phyloP scores from a whole-genome alignment of 1,140 invertebrate species.

The Macrostomum lignano region DNA sequence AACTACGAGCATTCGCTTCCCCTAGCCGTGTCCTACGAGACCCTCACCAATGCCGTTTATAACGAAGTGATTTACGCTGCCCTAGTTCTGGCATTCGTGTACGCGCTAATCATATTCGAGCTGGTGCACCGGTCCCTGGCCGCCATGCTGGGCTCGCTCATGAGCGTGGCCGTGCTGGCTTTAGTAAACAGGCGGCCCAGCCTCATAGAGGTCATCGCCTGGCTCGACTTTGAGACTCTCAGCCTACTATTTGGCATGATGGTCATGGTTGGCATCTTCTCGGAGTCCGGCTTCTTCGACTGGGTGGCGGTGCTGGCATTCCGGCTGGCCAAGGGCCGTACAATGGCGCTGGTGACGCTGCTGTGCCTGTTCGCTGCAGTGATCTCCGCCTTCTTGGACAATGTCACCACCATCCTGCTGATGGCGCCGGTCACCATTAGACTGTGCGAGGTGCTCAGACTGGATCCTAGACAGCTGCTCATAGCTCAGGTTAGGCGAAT shows the following conservation, averaged over 20 bases:
- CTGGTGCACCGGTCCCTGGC: constrained; percentile 43
- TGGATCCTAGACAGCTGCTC: constrained; percentile 40
- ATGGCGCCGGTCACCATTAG: constrained; percentile 63
- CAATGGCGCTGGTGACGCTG: constrained; percentile 51
- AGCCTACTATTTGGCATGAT: constrained; percentile 63
- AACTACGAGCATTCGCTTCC: no score
- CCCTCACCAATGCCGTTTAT: constrained; percentile 9
- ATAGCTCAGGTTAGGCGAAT: no score
- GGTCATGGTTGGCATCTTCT: constrained; percentile 52
- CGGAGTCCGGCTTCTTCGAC: constrained; percentile 60
- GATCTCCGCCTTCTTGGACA: constrained; percentile 54
- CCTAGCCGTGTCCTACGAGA: no score
- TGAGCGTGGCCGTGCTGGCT: constrained; percentile 43
- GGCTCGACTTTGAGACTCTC: constrained; percentile 62
- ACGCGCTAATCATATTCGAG: constrained; percentile 56
- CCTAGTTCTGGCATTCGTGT: constrained; percentile 40
- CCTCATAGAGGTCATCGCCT: constrained; percentile 43
- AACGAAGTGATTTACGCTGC: constrained; percentile 43
- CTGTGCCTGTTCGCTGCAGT: constrained; percentile 49
- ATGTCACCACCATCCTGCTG: constrained; percentile 55
- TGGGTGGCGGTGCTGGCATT: constrained; percentile 43
- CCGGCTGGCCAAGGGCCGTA: constrained; percentile 40
- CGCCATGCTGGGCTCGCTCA: constrained; percentile 45
- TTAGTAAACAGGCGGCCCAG: constrained; percentile 40
- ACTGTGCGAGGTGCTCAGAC: constrained; percentile 54